These are phyloP conservation scores for Rhynchonycteris naso DNA, from an alignment of 2,797 vertebrate species.

Conservation along the genomic window DNA sequence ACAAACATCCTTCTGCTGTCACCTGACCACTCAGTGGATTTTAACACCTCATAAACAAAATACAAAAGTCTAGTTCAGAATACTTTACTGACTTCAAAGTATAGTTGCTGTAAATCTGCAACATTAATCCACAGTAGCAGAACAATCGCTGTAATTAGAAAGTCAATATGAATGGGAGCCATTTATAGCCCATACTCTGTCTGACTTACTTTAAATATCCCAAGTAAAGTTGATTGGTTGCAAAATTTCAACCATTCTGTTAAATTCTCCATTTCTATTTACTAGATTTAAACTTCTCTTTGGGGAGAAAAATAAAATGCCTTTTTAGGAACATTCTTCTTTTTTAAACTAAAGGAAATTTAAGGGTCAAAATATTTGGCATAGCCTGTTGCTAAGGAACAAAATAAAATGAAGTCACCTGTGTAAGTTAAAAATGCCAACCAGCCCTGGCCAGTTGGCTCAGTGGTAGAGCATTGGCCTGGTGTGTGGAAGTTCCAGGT, in stretches of 20 bases:
- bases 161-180: conserved; percentile 6
- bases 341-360: background rate
- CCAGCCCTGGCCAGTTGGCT: too few species aligned
- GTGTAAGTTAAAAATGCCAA: background rate
- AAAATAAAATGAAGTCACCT: background rate
- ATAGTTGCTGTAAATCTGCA: conserved; percentile 31
- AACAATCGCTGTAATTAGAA: conserved; percentile 58
- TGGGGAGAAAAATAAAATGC: background rate
- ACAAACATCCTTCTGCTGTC: conserved; percentile 28
- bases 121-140: background rate
- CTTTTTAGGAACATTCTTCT: background rate
- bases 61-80: conserved; percentile 38
- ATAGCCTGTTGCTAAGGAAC: conserved; percentile 11
- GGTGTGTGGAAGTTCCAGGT: too few species aligned
- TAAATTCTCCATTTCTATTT: conserved; percentile 30
- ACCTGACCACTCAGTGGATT: conserved; percentile 27
- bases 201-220: background rate
- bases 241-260: conserved; percentile 28
- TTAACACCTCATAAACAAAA: conserved; percentile 51
- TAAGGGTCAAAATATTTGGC: background rate
- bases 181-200: conserved; percentile 24
- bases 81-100: conserved; percentile 30
- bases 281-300: background rate
- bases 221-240: conserved; percentile 36
- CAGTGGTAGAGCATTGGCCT: too few species aligned